Base-by-base conservation (phyloP, 2,797 vertebrate genomes). In the Falco rusticolus region DNA sequence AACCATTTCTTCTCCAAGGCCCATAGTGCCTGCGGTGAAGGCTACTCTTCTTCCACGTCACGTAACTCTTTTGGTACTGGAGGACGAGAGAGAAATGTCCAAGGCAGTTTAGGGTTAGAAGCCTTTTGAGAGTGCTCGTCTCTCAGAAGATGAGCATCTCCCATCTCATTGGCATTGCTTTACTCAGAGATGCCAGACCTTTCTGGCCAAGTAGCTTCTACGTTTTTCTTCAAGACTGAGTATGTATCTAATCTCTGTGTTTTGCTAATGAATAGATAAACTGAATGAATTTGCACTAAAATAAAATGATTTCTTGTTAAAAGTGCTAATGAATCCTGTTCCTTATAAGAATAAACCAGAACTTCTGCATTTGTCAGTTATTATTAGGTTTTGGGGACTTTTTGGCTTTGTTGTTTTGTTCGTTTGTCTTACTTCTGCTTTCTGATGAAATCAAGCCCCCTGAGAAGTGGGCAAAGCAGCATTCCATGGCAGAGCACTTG, bases 1-100 rank as follows among this genome's bases (percentile, higher is more conserved):
- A 65, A 26, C 34, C n/a, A 21, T 33, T 28, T 48, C 34, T 66
- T 31, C 10, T 41, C 57, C 1, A 2, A 21, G 39, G 31, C 45
- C 28, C 15, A 10, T 4, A 5, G 39, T 43, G 48, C 45, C 28
- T 2, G 1, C n/a, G 9, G 21, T 17, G 45, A 48, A 37, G 26
- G 31, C 26, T 59, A 16, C n/a, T 50, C 20, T 45, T 14, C 5
- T 18, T 34, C 29, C 13, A 8, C 20, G 41, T 78, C n/a, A 34
- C 0, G 1, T 6, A 21, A 8, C 6, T 61, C 45, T 24, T 57
- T 65, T 7, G 2, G 18, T 37, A 57, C 24, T 9, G 22, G 47
- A 39, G 53, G 51, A 75, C 20, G 31, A 54, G 26, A 75, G 41
- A 50, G 18, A 61, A 53, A 72, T 12, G 9, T 37, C 39, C 31